Percentiles rank a stretch among this genome's conserved stretches.
phyloP scores from a whole-genome alignment of 1,140 invertebrate genomes.

The Drosophila nebulosa region DNA sequence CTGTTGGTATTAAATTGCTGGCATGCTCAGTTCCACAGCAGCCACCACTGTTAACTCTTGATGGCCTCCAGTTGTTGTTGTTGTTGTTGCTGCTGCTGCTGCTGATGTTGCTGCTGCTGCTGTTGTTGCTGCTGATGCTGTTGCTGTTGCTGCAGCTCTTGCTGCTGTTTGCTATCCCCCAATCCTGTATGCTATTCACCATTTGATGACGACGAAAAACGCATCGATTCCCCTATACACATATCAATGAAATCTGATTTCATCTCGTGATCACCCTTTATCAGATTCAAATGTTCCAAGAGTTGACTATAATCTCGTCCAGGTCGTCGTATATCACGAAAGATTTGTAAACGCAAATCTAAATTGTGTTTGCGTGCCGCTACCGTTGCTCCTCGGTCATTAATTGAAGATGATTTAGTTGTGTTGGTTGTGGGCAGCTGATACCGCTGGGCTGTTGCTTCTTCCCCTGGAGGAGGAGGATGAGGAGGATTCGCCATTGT shows the following conservation, averaged over 20 bases:
- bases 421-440: constrained; percentile 15
- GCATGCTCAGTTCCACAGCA: constrained; percentile 52
- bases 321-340: constrained; percentile 82
- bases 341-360: constrained; percentile 82
- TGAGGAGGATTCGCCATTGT: constrained; percentile 25
- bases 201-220: constrained; percentile 91
- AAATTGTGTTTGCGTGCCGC: constrained; percentile 81
- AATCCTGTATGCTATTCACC: constrained; percentile 82
- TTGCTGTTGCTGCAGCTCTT: neutral
- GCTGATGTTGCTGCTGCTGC: constrained; percentile 16
- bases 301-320: constrained; percentile 86
- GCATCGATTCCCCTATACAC: constrained; percentile 88
- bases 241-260: constrained; percentile 87
- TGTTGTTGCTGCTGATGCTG: neutral
- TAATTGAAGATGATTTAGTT: constrained; percentile 21
- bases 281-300: constrained; percentile 86
- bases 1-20: constrained; percentile 25
- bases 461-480: neutral
- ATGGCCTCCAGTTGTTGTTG: constrained; percentile 5
- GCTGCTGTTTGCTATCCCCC: constrained; percentile 73
- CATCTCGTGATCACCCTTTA: constrained; percentile 88
- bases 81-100: neutral
- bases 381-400: constrained; percentile 80
- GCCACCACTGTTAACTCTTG: constrained; percentile 69
- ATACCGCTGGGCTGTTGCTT: neutral